Evolutionary conservation across 2,113 vertebrate species (phyloP).

Genomic region (Chaetodon trifascialis): DNA sequence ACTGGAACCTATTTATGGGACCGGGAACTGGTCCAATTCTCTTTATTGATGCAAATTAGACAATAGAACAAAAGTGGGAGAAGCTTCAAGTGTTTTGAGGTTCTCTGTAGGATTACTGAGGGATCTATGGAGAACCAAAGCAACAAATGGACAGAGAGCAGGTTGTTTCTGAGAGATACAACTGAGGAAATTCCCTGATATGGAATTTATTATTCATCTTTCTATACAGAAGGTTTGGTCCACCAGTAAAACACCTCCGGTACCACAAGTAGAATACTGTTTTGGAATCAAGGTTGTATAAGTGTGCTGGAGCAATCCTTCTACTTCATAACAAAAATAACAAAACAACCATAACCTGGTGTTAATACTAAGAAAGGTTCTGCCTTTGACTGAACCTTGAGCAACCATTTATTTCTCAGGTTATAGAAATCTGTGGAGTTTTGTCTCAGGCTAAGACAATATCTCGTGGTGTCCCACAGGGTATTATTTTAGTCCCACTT

Average conservation of each 20-base stretch:
- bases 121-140: too few relatives aligned
- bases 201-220: too few relatives aligned
- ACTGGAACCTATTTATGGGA: too few relatives aligned
- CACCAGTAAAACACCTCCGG: too few relatives aligned
- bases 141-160: too few relatives aligned
- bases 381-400: background rate
- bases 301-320: too few relatives aligned
- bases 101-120: background rate
- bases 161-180: too few relatives aligned
- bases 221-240: too few relatives aligned
- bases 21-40: background rate
- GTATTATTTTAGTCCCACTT: constrained; percentile 20
- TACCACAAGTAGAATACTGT: too few relatives aligned
- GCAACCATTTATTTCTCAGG: background rate
- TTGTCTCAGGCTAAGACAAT: background rate
- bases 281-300: too few relatives aligned
- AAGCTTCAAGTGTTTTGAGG: background rate
- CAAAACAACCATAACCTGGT: background rate
- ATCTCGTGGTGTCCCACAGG: constrained; percentile 17
- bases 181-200: too few relatives aligned
- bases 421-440: background rate
- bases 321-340: too few relatives aligned
- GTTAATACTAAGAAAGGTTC: background rate
- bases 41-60: background rate
- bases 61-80: background rate